A percentile compares a stretch with the other conserved stretches of the same genome.
These are phyloP conservation scores for Neoniphon sammara DNA, from an alignment of 2,797 vertebrate species.

Conservation along the genomic window DNA sequence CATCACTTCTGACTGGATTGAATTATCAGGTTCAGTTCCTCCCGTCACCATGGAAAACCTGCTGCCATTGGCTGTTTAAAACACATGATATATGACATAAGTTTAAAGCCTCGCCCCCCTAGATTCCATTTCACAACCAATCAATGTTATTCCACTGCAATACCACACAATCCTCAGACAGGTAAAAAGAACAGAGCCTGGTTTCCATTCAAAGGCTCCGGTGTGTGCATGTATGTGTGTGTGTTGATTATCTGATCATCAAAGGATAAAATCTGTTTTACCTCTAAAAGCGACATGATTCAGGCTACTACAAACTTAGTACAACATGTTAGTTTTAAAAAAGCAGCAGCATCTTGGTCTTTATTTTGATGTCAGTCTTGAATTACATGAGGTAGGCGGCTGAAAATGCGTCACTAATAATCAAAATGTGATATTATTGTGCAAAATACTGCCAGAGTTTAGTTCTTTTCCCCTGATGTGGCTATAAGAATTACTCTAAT, in stretches of 20 bases:
- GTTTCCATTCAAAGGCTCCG: background rate
- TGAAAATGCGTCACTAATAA: background rate
- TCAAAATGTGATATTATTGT: background rate
- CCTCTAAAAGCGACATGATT: background rate
- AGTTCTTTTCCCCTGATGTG: too few species aligned
- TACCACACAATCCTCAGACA: background rate
- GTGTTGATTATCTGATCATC: background rate
- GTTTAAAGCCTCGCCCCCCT: background rate
- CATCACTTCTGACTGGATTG: background rate
- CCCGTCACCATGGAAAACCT: background rate
- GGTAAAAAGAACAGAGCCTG: background rate
- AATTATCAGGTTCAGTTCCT: background rate
- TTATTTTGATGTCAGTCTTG: constrained; percentile 10
- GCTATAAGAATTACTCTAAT: background rate
- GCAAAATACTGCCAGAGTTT: background rate
- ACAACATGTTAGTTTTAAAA: background rate
- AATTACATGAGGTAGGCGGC: background rate
- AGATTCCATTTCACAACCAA: constrained; percentile 16
- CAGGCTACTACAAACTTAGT: background rate
- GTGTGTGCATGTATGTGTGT: background rate
- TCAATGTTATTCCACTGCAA: background rate
- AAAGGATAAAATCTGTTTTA: background rate
- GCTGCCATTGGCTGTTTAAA: constrained; percentile 8
- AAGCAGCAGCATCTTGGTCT: constrained; percentile 2
- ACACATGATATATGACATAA: background rate